These are phyloP conservation scores for Zhuqinia jingwanae DNA, from an alignment of 2,888 invertebrate species.

Conservation along the genomic window DNA sequence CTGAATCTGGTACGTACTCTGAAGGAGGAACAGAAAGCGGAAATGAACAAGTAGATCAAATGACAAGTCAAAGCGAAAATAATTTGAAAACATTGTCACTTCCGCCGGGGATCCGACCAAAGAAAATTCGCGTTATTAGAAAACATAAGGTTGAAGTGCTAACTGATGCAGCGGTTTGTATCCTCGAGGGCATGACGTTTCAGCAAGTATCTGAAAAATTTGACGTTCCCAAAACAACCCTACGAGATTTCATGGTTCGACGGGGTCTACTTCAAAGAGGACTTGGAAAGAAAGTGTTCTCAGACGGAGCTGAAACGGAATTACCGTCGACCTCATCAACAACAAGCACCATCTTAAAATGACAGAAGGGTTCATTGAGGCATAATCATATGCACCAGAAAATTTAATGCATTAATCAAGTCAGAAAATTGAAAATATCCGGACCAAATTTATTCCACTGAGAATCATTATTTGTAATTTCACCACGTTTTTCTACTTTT, in stretches of 20 bases:
- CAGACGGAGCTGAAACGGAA: constrained; percentile 3
- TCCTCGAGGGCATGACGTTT: constrained; percentile 92
- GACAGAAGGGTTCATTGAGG: constrained; percentile 15
- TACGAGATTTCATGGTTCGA: constrained; percentile 92
- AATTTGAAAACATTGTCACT: constrained; percentile 17
- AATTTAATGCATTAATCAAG: neutral
- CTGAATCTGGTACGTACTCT: constrained; percentile 34
- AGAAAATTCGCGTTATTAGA: constrained; percentile 75
- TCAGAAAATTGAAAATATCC: neutral
- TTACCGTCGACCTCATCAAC: constrained; percentile 10
- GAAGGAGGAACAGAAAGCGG: constrained; percentile 58
- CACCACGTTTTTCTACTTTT: constrained; percentile 29
- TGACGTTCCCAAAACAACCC: constrained; percentile 89
- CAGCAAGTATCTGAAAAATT: constrained; percentile 92
- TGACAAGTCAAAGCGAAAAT: neutral
- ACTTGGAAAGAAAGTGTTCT: constrained; percentile 32
- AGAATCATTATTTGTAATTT: neutral
- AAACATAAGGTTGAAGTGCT: constrained; percentile 75
- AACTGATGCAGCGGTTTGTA: constrained; percentile 88
- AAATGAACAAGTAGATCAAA: constrained; percentile 46
- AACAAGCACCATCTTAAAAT: neutral
- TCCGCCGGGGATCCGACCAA: constrained; percentile 75
- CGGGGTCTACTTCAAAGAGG: constrained; percentile 91
- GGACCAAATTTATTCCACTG: constrained; percentile 27
- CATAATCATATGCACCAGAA: neutral